Base-by-base conservation (phyloP, 1,140 invertebrate species). In the Bradysia coprophila region DNA sequence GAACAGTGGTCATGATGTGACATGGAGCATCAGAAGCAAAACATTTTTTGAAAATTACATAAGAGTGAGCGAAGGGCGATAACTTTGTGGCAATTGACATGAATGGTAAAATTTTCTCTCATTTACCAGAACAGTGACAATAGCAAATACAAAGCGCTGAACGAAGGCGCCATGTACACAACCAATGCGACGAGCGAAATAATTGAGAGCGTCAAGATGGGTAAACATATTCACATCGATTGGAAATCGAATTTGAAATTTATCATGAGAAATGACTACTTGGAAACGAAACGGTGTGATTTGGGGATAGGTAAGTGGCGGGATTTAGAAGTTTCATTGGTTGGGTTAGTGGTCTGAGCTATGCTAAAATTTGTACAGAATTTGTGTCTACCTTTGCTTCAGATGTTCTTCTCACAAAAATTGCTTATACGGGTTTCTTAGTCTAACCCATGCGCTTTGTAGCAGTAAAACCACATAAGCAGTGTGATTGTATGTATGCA, bases 201-300 rank as follows among this genome's bases (percentile, higher is more conserved):
- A 21, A 56, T 88, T 1, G 49, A 65, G 1, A 56, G 65, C 0
- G 72, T 88, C 0, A 68, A 75, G 37, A 48, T 56, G 0, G 71
- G 78, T 1, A 65, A 71, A 4, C 81, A 87, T 48, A 78, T 77
- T 15, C 69, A 81, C 33, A 73, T 89, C n/a, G 82, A 88, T 49
- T 86, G 85, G 79, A 76, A 75, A 49, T 73, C 78, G 6, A 76
- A 77, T 9, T 62, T 89, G 0, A 67, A 75, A 42, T 76, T 69
- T 48, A 55, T 77, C 4, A 79, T 82, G 73, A 72, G 72, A 47
- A 69, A 66, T 2, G 70, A 74, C 43, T 73, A 73, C 43, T 45
- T 73, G 4, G 51, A 52, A 20, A 77, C 67, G 1, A 72, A 73
- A n/a, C 57, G 51, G 21, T 87, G 83, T 48, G 72, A 78, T 46